Percentiles rank a stretch among this genome's conserved stretches.
These are phyloP conservation scores for Clivina fossor DNA, from an alignment of 2,888 invertebrate species.

Conservation along the genomic window DNA sequence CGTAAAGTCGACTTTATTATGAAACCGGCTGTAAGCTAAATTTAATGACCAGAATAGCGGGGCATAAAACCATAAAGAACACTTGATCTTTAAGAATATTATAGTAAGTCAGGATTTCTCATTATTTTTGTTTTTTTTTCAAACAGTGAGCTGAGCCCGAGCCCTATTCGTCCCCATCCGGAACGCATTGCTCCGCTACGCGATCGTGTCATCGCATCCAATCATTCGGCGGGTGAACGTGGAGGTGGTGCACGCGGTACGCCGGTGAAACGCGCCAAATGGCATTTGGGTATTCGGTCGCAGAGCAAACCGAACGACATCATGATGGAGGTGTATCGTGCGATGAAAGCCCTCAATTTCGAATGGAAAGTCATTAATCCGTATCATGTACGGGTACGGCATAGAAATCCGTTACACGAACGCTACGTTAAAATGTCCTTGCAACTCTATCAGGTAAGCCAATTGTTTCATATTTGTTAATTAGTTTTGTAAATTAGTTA, in stretches of 20 bases:
- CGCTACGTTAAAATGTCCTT: constrained; percentile 95
- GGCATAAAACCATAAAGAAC: too few relatives aligned
- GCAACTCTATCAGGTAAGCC: constrained; percentile 85
- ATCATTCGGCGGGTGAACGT: constrained; percentile 49
- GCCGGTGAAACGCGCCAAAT: constrained; percentile 92
- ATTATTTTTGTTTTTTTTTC: too few relatives aligned
- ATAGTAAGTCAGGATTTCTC: background rate
- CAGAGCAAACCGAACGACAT: constrained; percentile 99
- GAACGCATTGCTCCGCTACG: constrained; percentile 83
- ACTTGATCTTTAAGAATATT: too few relatives aligned
- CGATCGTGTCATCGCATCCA: constrained; percentile 57
- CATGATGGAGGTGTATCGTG: constrained; percentile 99
- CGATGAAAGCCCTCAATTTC: constrained; percentile 97
- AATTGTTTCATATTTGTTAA: too few relatives aligned
- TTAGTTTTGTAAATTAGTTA: too few relatives aligned
- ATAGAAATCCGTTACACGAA: constrained; percentile 77
- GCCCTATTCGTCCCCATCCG: constrained; percentile 77
- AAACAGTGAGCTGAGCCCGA: constrained; percentile 56
- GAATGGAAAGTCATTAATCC: constrained; percentile 99
- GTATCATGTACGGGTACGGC: constrained; percentile 93
- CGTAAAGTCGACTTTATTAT: too few relatives aligned
- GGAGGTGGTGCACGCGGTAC: constrained; percentile 62
- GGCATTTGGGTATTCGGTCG: constrained; percentile 98
- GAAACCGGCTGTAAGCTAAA: too few relatives aligned
- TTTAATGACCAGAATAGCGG: too few relatives aligned